These are phyloP conservation scores for Pycnonotus jocosus DNA, from an alignment of 2,113 vertebrate genomes.

Conservation along the genomic window DNA sequence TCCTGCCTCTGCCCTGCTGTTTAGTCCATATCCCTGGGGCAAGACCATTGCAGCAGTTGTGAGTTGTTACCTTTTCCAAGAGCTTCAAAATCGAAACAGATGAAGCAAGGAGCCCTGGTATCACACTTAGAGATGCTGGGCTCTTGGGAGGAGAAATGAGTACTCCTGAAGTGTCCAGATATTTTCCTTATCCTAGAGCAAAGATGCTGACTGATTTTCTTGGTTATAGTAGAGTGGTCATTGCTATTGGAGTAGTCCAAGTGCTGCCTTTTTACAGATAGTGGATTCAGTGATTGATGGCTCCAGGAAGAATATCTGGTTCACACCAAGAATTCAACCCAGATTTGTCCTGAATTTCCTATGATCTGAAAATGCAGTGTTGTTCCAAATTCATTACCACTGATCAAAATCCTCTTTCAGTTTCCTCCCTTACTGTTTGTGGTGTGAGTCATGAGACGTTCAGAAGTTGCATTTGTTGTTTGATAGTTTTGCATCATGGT, in stretches of 20 bases:
- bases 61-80: not conserved
- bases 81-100: not conserved
- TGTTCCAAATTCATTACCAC: not conserved
- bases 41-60: not conserved
- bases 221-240: not conserved
- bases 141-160: not conserved
- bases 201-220: not conserved
- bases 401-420: not conserved
- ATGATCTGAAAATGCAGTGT: not conserved
- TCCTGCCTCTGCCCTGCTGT: not conserved
- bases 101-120: not conserved
- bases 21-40: not conserved
- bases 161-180: not conserved
- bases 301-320: not conserved
- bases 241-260: not conserved
- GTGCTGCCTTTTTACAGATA: not conserved
- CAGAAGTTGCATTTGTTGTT: not conserved
- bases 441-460: not conserved
- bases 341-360: not conserved
- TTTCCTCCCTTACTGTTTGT: not conserved
- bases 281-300: not conserved
- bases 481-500: not conserved
- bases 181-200: not conserved
- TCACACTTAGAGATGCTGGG: not conserved
- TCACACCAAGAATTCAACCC: not conserved